Evolutionary conservation across 2,113 vertebrate genomes (phyloP).

Genomic region (Cyphomyrus discorhynchus): DNA sequence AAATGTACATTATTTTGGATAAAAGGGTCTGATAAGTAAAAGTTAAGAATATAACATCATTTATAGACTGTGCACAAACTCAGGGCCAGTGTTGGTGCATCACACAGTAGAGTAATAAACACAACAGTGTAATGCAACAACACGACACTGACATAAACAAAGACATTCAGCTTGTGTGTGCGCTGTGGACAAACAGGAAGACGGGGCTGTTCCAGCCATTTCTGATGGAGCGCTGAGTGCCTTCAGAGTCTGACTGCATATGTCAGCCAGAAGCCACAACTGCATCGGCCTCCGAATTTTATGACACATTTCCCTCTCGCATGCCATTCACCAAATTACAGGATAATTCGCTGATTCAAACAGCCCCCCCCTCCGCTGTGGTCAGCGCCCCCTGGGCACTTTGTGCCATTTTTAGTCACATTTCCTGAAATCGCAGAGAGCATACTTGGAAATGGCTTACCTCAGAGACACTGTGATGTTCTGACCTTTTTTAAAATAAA

Average conservation of each 20-base stretch:
- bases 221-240: background rate
- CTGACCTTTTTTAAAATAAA: background rate
- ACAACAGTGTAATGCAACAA: background rate
- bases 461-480: background rate
- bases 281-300: background rate
- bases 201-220: background rate
- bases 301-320: background rate
- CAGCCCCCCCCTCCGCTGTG: background rate
- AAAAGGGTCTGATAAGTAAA: background rate
- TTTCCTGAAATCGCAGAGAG: conserved; percentile 13
- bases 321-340: conserved; percentile 19
- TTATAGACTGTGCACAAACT: background rate
- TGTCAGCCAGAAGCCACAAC: background rate
- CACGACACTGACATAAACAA: background rate
- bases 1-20: background rate
- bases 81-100: background rate
- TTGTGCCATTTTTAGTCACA: background rate
- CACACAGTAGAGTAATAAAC: background rate
- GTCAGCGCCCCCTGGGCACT: background rate
- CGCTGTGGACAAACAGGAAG: background rate
- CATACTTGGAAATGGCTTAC: background rate
- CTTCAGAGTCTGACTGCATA: background rate
- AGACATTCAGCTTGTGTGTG: background rate
- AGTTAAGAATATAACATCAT: background rate
- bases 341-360: conserved; percentile 24